Base-by-base conservation (phyloP, 2,888 invertebrate species). In the Lapara coniferarum region DNA sequence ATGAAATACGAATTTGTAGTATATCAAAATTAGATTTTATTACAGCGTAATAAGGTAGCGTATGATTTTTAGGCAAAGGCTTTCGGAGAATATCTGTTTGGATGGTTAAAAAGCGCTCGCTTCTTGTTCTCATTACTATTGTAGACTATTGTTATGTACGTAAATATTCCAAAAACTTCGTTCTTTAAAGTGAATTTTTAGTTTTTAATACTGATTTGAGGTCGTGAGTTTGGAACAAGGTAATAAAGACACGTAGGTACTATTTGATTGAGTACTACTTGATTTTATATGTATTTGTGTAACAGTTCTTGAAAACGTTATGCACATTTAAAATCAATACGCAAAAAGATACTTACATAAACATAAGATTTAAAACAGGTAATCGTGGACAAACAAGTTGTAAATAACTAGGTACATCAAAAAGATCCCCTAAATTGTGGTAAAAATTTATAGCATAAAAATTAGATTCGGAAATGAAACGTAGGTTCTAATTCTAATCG, bases 101-200 rank as follows among this genome's bases (percentile, higher is more conserved):
- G 46, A 49, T 49, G 16, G 19, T 63, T 63, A 63, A 46, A 63
- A 63, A 63, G 49, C 63, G 49, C 46, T 63, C 63, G 46, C 46
- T 63, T 63, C 63, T 63, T 63, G 49, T 49, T 25, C 63, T 63
- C 63, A 25, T 63, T 19, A 19, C 16, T 12, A 63, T 63, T 63
- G 46, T 55, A 19, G 12, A 7, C 63, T 46, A 63, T 49, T 63
- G 63, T 63, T 12, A 49, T 63, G 46, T 12, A 16, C 7, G 49
- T 63, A 63, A 19, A 46, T 19, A 63, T 59, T 49, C 46, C 14
- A 59, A 63, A 49, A 63, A 46, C 19, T 25, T 63, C 14, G 37
- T 46, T 63, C 13, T 16, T 19, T 63, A 63, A 25, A 49, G 57
- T 55, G 14, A 37, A 57, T 56, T 56, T 46, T 16, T 19, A 55